Evolutionary conservation across 2,113 vertebrate species (phyloP), one percentile per base, ranked within the genome.

Genomic region (Aleadryas rufinucha): DNA sequence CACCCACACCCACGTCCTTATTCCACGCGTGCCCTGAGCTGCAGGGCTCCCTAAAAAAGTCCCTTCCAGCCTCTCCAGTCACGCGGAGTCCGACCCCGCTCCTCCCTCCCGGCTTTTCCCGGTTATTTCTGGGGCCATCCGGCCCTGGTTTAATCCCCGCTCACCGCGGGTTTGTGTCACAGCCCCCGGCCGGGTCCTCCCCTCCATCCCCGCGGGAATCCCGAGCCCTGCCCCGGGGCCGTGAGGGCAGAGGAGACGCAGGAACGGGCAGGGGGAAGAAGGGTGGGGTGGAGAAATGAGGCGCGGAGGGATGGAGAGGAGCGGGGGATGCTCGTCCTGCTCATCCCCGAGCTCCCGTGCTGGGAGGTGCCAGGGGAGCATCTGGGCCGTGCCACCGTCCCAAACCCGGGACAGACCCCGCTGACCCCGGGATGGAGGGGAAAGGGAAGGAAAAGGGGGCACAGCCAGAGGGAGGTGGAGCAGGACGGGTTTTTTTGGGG

Each of bases 1-100:
- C 50, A 23, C 4, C 22, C 27, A 0, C 6, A 4, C 26, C 68
- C 23, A 3, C 21, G 0, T 1, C 16, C 13, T 50, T 3, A 7
- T 44, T n/a, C 47, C 52, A 16, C 6, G 0, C 0, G 8, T 31
- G 37, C 20, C 15, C 0, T 1, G 56, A 53, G 75, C 79, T 56
- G 39, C 54, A 3, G 41, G 41, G 21, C 56, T 19, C 3, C 3
- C 42, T 6, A 6, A 1, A 15, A 83, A 66, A 52, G 13, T 45
- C 52, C 26, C 27, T 57, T 33, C 23, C 87, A 77, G 57, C 63
- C 82, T 63, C 42, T 76, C n/a, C 7, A 0, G 28, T 27, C 79
- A 26, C 0, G 9, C 69, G 57, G 35, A 66, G 28, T 60, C 89
- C 89, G 8, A 14, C 19, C 60, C 47, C 2, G 11, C 63, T 49